phyloP scores from a whole-genome alignment of 2,797 vertebrate genomes.

The Morus bassanus region DNA sequence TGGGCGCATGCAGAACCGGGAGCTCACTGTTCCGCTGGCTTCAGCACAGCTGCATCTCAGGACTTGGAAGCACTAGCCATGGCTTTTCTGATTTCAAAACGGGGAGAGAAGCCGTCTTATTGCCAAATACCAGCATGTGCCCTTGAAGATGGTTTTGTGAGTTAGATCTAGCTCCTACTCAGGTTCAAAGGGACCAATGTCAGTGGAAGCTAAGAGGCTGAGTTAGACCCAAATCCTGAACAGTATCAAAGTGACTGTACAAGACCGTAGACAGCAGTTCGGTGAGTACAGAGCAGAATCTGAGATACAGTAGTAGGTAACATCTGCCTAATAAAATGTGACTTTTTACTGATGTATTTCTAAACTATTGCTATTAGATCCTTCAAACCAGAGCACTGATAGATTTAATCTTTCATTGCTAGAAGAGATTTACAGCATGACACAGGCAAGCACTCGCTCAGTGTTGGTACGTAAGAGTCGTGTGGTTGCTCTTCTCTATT shows the following conservation, averaged over 20 bases:
- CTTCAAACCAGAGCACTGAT: background rate
- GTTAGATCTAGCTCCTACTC: background rate
- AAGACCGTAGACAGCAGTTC: background rate
- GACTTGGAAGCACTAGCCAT: background rate
- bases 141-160: background rate
- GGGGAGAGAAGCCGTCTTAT: background rate
- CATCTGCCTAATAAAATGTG: conserved; percentile 16
- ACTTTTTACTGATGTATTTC: background rate
- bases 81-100: background rate
- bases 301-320: background rate
- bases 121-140: background rate
- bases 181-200: rapidly evolving
- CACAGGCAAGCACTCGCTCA: background rate
- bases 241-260: background rate
- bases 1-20: rapidly evolving
- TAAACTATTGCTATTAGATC: conserved; percentile 6
- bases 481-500: background rate
- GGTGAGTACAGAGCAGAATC: background rate
- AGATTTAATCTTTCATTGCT: background rate
- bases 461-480: background rate
- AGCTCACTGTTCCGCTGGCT: background rate
- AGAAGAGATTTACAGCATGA: background rate
- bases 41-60: background rate
- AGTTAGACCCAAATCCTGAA: background rate
- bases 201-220: background rate